These are phyloP conservation scores for Aphyosemion australe DNA, from an alignment of 2,113 vertebrate genomes.

Conservation along the genomic window DNA sequence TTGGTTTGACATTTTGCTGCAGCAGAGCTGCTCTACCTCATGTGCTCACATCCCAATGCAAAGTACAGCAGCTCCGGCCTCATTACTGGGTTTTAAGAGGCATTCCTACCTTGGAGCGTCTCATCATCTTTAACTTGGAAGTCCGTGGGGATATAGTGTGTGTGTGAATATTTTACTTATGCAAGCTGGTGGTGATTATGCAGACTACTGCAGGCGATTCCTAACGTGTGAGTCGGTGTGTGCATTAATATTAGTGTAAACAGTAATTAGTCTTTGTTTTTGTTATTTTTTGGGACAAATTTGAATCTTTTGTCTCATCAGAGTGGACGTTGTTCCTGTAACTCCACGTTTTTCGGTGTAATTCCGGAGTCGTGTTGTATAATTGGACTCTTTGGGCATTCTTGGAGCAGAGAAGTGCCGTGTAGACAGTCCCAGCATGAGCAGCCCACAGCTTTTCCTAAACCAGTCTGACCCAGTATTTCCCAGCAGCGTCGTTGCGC, in stretches of 20 bases:
- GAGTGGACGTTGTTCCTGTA: slow-evolving; percentile 15
- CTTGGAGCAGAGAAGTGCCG: slow-evolving; percentile 19
- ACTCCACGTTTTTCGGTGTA: slow-evolving; percentile 22
- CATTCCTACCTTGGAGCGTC: slow-evolving; percentile 15
- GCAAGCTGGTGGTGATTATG: slow-evolving; percentile 48
- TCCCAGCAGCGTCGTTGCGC: slow-evolving; percentile 32
- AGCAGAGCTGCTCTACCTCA: neutral
- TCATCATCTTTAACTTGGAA: slow-evolving; percentile 29
- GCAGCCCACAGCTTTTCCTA: slow-evolving; percentile 24
- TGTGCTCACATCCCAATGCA: slow-evolving; percentile 6
- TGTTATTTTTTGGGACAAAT: slow-evolving; percentile 20
- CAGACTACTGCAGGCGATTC: slow-evolving; percentile 41
- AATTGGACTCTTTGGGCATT: slow-evolving; percentile 51
- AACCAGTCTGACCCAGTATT: slow-evolving; percentile 59
- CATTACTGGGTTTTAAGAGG: slow-evolving; percentile 37
- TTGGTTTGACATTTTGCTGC: slow-evolving; percentile 25
- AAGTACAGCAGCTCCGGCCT: slow-evolving; percentile 21
- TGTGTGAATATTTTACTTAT: slow-evolving; percentile 43
- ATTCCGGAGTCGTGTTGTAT: slow-evolving; percentile 39
- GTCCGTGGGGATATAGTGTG: slow-evolving; percentile 39
- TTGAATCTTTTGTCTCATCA: slow-evolving; percentile 8
- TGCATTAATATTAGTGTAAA: slow-evolving; percentile 13
- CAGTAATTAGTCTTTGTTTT: neutral
- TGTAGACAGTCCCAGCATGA: slow-evolving; percentile 38
- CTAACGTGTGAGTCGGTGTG: slow-evolving; percentile 3